These are phyloP conservation scores for Myotis myotis DNA, from an alignment of 2,797 vertebrate genomes.

Conservation along the genomic window DNA sequence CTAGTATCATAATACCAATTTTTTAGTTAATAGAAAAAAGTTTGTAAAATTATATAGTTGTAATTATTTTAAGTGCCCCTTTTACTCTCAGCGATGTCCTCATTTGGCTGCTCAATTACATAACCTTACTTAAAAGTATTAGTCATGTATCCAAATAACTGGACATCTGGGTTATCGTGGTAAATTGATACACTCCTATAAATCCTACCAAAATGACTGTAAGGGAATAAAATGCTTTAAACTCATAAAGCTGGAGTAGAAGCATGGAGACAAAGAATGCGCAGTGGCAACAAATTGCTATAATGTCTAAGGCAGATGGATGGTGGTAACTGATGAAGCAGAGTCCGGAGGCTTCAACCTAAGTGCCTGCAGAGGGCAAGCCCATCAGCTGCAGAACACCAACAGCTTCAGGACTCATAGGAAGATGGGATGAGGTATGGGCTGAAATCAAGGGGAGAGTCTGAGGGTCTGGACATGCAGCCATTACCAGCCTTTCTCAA, in stretches of 20 bases:
- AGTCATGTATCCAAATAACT: not conserved
- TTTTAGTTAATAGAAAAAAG: not conserved
- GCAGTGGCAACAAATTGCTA: not conserved
- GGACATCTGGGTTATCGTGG: not conserved
- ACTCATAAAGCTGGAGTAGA: not conserved
- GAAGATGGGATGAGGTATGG: no score
- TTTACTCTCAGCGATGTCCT: not conserved
- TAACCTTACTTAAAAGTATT: not conserved
- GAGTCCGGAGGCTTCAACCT: not conserved
- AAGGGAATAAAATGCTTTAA: constrained; percentile 10
- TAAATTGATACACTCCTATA: not conserved
- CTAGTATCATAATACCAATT: not conserved
- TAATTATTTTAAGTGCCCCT: not conserved
- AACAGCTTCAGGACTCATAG: not conserved
- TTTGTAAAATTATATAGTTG: not conserved
- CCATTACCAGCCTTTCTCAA: not conserved
- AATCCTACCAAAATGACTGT: not conserved
- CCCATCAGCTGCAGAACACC: not conserved
- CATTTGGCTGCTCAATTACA: not conserved
- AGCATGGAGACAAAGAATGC: not conserved
- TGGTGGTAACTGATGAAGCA: not conserved
- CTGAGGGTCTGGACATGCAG: not conserved
- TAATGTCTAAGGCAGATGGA: not conserved
- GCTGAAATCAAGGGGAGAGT: not conserved
- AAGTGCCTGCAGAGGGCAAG: not conserved